These are phyloP conservation scores for Hydrolagus affinis DNA, from an alignment of 2,113 vertebrate genomes.

Conservation along the genomic window DNA sequence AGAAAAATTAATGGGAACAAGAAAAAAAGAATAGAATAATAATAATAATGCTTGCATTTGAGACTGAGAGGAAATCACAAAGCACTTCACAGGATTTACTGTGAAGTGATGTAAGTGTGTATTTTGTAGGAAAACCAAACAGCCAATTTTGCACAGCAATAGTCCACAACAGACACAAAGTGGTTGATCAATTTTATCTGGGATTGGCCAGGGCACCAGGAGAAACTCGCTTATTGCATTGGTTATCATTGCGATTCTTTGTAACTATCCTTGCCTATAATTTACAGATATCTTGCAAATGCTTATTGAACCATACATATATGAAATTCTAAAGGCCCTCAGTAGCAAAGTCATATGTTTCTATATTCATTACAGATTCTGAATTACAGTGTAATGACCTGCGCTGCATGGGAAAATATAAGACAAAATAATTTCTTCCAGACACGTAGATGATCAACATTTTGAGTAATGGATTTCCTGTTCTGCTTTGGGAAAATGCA, in stretches of 20 bases:
- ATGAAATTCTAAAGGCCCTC: conserved; percentile 7
- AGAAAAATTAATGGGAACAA: background rate
- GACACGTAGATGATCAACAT: background rate
- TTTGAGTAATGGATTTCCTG: background rate
- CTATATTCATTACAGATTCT: background rate
- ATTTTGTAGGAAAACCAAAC: too few species aligned
- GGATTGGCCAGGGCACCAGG: too few species aligned
- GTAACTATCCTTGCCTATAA: conserved; percentile 10
- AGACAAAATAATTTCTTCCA: background rate
- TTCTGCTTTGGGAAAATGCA: background rate
- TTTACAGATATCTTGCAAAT: background rate
- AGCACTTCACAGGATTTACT: too few species aligned
- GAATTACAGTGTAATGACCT: background rate
- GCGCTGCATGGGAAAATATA: background rate
- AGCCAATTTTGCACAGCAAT: too few species aligned
- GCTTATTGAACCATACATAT: background rate
- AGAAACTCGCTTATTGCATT: too few species aligned
- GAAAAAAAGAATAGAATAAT: background rate
- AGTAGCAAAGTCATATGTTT: conserved; percentile 5
- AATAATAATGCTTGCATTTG: too few species aligned
- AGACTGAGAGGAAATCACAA: too few species aligned
- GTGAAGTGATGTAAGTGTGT: too few species aligned
- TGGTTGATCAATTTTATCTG: too few species aligned
- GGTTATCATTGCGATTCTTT: background rate
- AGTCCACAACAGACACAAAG: too few species aligned